Evolutionary conservation across 1,140 invertebrate genomes (phyloP).

Genomic region (Brachionus asplanchnoidis): DNA sequence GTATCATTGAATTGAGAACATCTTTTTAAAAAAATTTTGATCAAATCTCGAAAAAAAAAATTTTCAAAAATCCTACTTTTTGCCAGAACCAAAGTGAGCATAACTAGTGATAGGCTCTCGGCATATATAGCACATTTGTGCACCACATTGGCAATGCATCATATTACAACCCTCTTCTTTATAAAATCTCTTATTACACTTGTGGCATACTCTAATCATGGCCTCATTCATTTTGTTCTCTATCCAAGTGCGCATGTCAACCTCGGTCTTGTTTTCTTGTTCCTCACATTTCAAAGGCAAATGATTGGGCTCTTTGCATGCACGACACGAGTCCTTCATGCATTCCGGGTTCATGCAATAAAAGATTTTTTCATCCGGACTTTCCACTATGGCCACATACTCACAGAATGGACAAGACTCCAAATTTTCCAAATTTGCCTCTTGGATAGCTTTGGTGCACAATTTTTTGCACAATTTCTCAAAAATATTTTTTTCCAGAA

Average conservation of each 20-base stretch:
- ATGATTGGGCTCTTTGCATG: conserved; percentile 64
- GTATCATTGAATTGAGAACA: conserved; percentile 53
- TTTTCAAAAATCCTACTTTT: not conserved
- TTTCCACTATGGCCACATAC: conserved; percentile 16
- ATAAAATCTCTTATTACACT: conserved; percentile 62
- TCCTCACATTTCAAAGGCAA: conserved; percentile 64
- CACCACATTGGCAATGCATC: conserved; percentile 67
- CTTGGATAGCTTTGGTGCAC: conserved; percentile 62
- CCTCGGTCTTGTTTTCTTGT: conserved; percentile 61
- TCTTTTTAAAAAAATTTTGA: conserved; percentile 44
- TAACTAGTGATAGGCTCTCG: conserved; percentile 62
- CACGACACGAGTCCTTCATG: conserved; percentile 65
- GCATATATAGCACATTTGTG: conserved; percentile 67
- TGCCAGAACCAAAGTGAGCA: conserved; percentile 60
- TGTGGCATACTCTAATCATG: conserved; percentile 63
- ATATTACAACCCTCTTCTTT: conserved; percentile 69
- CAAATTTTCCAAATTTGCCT: conserved; percentile 62
- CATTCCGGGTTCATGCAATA: conserved; percentile 65
- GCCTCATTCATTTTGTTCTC: conserved; percentile 67
- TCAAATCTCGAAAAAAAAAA: not conserved
- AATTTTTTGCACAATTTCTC: conserved; percentile 59
- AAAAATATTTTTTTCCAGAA: conserved; percentile 60
- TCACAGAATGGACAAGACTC: conserved; percentile 1
- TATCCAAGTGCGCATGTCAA: conserved; percentile 61
- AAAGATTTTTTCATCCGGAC: conserved; percentile 63